Conservation (phyloP, 2,113 vertebrate species). For the Hippoglossus stenolepis region DNA sequence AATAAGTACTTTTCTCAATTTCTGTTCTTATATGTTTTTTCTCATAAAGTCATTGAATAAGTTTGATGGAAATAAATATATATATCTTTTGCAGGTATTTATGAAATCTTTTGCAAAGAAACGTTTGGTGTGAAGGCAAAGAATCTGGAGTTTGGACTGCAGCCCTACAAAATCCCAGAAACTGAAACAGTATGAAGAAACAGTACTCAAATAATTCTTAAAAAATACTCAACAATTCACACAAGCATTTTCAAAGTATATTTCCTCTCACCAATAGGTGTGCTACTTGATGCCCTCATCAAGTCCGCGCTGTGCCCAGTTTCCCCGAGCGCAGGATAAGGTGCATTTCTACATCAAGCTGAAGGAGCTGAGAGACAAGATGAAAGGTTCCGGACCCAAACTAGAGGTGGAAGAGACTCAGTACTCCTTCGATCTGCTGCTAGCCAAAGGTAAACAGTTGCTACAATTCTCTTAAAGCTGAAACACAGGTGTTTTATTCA, state of each 20-base stretch:
- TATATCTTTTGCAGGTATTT: conserved; percentile 87
- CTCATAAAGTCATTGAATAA: not conserved
- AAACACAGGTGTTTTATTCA: not conserved
- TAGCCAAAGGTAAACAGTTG: conserved; percentile 90
- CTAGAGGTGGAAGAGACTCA: conserved; percentile 89
- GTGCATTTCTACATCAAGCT: conserved; percentile 99
- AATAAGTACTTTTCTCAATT: not conserved
- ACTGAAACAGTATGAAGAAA: conserved; percentile 90
- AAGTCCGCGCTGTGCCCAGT: conserved; percentile 98
- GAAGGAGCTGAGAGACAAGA: conserved; percentile 92
- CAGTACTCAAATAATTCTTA: not conserved
- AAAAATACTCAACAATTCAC: not conserved
- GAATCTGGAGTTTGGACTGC: conserved; percentile 96
- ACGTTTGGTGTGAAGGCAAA: conserved; percentile 97
- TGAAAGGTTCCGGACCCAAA: conserved; percentile 84
- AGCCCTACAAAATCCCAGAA: conserved; percentile 96
- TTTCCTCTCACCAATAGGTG: conserved; percentile 78
- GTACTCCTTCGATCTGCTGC: conserved; percentile 90
- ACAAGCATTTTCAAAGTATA: not conserved
- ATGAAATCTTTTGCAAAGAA: conserved; percentile 99
- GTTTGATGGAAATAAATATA: not conserved
- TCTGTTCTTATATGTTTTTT: not conserved
- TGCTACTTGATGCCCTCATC: conserved; percentile 98
- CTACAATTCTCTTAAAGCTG: not conserved
- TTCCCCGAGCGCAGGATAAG: conserved; percentile 97